These are phyloP conservation scores for Cichlasoma orientale DNA, from an alignment of 2,797 vertebrate genomes.

Conservation along the genomic window DNA sequence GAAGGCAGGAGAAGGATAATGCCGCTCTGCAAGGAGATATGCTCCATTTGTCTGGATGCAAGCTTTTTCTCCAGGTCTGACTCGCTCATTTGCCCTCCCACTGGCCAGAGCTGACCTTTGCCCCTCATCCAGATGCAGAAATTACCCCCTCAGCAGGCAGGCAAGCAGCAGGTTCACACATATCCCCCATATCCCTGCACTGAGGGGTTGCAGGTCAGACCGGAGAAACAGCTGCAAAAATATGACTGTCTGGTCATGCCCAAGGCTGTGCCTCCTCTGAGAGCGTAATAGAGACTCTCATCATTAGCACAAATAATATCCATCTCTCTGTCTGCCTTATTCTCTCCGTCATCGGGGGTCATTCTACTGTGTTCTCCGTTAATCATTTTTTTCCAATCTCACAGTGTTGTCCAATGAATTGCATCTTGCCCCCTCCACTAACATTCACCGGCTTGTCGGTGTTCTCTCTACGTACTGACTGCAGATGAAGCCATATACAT, in stretches of 20 bases:
- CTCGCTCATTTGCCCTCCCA: slow-evolving; percentile 67
- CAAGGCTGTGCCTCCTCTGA: slow-evolving; percentile 66
- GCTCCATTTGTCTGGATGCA: slow-evolving; percentile 70
- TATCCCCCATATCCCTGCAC: slow-evolving; percentile 47
- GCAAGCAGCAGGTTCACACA: slow-evolving; percentile 65
- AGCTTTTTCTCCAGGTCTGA: slow-evolving; percentile 34
- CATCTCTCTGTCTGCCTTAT: slow-evolving; percentile 43
- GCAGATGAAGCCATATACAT: slow-evolving; percentile 61
- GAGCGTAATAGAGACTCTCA: slow-evolving; percentile 49
- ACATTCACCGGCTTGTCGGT: slow-evolving; percentile 28
- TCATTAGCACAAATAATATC: slow-evolving; percentile 69
- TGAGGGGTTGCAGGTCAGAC: slow-evolving; percentile 66
- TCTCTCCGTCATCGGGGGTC: slow-evolving; percentile 48
- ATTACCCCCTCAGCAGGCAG: slow-evolving; percentile 75
- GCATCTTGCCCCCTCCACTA: slow-evolving; percentile 29
- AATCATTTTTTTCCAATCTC: slow-evolving; percentile 29
- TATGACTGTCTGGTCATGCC: slow-evolving; percentile 65
- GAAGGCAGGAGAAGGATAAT: slow-evolving; percentile 65
- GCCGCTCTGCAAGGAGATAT: slow-evolving; percentile 49
- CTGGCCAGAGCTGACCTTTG: slow-evolving; percentile 66
- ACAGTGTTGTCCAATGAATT: neutral
- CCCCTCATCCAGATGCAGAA: slow-evolving; percentile 72
- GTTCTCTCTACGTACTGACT: slow-evolving; percentile 42
- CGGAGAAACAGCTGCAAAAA: slow-evolving; percentile 72
- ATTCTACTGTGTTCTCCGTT: slow-evolving; percentile 31